A percentile compares a stretch with the other conserved stretches of the same genome.
These are phyloP conservation scores for Myiotriccus ornatus DNA, from an alignment of 2,797 vertebrate species.

Conservation along the genomic window DNA sequence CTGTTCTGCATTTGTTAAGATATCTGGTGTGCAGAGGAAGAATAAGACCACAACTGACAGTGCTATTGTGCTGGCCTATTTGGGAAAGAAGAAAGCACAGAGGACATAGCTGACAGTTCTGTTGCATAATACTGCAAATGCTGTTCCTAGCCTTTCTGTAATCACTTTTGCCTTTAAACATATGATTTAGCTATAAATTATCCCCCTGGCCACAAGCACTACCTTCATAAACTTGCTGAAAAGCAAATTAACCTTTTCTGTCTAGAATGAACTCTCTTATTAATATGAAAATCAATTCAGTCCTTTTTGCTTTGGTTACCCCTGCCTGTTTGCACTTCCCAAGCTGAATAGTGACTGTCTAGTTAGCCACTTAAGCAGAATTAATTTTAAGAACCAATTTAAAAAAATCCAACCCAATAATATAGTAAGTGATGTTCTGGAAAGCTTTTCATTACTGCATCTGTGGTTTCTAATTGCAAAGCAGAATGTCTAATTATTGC, in stretches of 20 bases:
- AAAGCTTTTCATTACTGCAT: constrained; percentile 53
- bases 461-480: constrained; percentile 50
- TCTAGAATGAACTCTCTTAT: constrained; percentile 63
- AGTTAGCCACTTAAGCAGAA: constrained; percentile 59
- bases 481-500: constrained; percentile 5
- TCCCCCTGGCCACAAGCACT: constrained; percentile 54
- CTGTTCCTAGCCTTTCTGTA: constrained; percentile 54
- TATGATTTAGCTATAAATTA: constrained; percentile 72
- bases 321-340: constrained; percentile 44
- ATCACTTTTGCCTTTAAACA: constrained; percentile 69
- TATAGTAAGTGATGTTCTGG: constrained; percentile 43
- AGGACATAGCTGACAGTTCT: constrained; percentile 18
- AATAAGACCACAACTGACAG: background rate
- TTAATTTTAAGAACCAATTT: constrained; percentile 71
- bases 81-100: constrained; percentile 37
- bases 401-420: background rate
- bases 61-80: background rate
- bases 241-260: constrained; percentile 78
- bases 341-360: constrained; percentile 48
- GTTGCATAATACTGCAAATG: constrained; percentile 34
- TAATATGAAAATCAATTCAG: constrained; percentile 74
- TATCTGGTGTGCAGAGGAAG: background rate
- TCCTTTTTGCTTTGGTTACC: constrained; percentile 58
- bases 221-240: constrained; percentile 69
- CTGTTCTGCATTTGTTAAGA: background rate